Evolutionary conservation across 2,797 vertebrate species (phyloP), one percentile per base, ranked within the genome.

Genomic region (Apogon talboti): DNA sequence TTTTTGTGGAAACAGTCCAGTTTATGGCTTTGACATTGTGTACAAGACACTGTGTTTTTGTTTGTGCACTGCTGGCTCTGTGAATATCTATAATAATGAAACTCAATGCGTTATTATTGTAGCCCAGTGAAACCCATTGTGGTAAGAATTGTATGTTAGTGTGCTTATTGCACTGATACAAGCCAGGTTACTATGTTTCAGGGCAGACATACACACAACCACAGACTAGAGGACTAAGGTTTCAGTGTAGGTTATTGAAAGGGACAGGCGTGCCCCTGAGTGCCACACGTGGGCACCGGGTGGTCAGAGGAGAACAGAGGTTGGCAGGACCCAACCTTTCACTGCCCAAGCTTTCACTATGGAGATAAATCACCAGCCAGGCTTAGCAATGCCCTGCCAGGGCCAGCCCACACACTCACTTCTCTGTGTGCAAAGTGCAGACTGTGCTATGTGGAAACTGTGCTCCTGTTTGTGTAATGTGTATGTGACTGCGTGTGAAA

Each of bases 291-390:
- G 88, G 88, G 83, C 78, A 79, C 73, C 35, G 76, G 74, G 76
- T 89, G 87, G 84, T 88, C 90, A 88, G 86, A 90, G 72, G 83
- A 91, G 88, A 89, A 88, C 86, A 84, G 82, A 81, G 87, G 88
- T 85, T 92, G 90, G 90, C 89, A 89, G 86, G 63, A 66, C 73
- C 86, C 81, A 85, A 90, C 86, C 88, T 89, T 87, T 87, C 87
- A 72, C 74, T 74, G 87, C 85, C 88, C 84, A 82, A 79, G 85
- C 88, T 84, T 91, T 91, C 89, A 88, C 87, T 84, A 83, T 84
- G 68, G 74, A 78, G 87, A 90, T 89, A 87, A 89, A 90, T 91
- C 89, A 91, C 85, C 85, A 86, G 83, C 75, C 87, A 51, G 85
- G 80, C 82, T 83, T 64, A 79, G 87, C 79, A 56, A 55, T 57